Evolutionary conservation across 1,140 invertebrate genomes (phyloP).

Genomic region (Glossosoma conforme): DNA sequence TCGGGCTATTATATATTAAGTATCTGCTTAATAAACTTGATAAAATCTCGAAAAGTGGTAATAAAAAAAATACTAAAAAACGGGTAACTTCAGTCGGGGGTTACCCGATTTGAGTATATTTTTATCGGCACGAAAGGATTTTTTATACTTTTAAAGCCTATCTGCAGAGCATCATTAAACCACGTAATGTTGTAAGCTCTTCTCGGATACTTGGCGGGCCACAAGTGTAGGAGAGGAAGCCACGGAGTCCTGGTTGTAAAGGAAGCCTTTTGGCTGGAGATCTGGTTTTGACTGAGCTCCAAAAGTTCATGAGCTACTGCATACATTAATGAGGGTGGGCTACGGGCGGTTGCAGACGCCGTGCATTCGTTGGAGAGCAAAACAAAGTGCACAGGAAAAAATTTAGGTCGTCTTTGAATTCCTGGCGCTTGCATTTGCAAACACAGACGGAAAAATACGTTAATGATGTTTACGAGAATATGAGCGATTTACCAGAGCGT

Average conservation of each 20-base stretch:
- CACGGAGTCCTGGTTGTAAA: conserved; percentile 4
- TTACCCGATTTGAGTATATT: conserved; percentile 2
- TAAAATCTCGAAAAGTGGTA: too few relatives aligned
- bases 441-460: too few relatives aligned
- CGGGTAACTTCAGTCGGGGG: too few relatives aligned
- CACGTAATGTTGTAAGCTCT: conserved; percentile 1
- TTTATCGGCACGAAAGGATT: conserved; percentile 1
- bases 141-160: background rate
- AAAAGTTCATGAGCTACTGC: conserved; percentile 9
- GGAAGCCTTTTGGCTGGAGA: conserved; percentile 16
- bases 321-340: conserved; percentile 24
- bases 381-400: background rate
- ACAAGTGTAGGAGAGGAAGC: background rate
- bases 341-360: too few relatives aligned
- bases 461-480: too few relatives aligned
- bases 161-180: conserved; percentile 4
- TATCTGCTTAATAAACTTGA: too few relatives aligned
- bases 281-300: conserved; percentile 18
- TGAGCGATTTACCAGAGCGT: too few relatives aligned
- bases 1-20: too few relatives aligned
- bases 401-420: background rate
- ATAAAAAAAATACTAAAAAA: too few relatives aligned
- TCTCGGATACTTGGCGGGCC: background rate
- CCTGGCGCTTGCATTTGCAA: too few relatives aligned
- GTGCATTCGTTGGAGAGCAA: too few relatives aligned